A percentile compares a stretch with the other conserved stretches of the same genome.
Conservation (phyloP, 2,797 vertebrate species). For the Hippopotamyrus pictus region DNA sequence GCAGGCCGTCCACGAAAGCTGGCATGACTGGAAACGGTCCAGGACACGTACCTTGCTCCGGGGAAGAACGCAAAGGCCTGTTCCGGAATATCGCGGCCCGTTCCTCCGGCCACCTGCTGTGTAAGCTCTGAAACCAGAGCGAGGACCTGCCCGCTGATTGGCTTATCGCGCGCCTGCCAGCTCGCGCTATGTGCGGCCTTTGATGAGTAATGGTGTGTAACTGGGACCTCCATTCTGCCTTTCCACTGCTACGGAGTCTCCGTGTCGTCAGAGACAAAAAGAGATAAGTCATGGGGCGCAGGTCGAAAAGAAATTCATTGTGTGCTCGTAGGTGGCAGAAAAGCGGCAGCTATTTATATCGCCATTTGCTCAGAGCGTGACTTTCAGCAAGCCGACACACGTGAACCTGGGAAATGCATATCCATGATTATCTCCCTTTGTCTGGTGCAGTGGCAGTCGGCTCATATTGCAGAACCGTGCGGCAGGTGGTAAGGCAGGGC, state of each 20-base stretch:
- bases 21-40: neutral
- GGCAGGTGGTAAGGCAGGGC: neutral
- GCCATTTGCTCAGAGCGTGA: neutral
- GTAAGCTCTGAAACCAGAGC: neutral
- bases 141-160: neutral
- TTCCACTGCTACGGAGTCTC: neutral
- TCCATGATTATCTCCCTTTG: neutral
- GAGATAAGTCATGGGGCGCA: neutral
- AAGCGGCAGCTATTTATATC: neutral
- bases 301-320: neutral
- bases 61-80: neutral
- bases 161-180: neutral
- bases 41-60: neutral
- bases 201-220: constrained; percentile 9
- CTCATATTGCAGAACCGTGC: neutral
- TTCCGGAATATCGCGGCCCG: neutral
- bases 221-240: neutral
- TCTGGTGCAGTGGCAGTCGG: neutral
- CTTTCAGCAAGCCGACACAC: neutral
- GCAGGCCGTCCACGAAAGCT: neutral
- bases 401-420: neutral
- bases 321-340: neutral
- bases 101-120: neutral
- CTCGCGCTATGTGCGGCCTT: neutral
- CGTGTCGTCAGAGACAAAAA: neutral